Percentiles rank a stretch among this genome's conserved stretches.
Evolutionary conservation across 2,113 vertebrate genomes (phyloP).

Genomic region (Serinus canaria): DNA sequence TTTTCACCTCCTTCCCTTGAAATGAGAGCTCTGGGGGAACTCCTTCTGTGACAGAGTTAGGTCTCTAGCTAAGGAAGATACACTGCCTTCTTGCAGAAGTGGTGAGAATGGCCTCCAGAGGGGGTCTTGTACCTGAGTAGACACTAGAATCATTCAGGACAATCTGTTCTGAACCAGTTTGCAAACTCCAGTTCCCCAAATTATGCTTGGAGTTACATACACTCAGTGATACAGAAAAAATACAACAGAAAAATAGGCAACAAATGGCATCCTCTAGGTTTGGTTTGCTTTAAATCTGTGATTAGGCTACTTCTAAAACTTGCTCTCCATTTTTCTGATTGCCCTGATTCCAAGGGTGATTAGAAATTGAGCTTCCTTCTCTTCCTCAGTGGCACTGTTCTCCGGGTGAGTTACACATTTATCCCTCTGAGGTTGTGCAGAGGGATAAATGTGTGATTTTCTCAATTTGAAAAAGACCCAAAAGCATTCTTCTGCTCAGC

Average conservation of each 20-base stretch:
- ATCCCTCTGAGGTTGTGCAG: neutral
- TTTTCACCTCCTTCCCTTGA: neutral
- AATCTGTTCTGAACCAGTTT: neutral
- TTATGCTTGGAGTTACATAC: neutral
- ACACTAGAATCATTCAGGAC: neutral
- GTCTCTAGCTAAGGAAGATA: neutral
- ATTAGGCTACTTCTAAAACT: neutral
- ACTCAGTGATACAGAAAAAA: neutral
- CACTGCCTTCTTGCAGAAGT: neutral
- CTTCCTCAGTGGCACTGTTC: neutral
- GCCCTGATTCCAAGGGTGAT: neutral
- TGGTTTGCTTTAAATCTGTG: neutral
- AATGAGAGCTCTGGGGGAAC: neutral
- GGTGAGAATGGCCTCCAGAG: neutral
- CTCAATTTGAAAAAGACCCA: neutral
- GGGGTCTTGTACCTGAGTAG: neutral
- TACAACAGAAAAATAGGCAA: neutral
- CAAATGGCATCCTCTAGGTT: neutral
- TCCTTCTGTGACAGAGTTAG: neutral
- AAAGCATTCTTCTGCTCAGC: neutral
- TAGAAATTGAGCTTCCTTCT: neutral
- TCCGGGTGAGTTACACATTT: neutral
- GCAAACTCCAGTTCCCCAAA: neutral
- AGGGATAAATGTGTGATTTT: neutral
- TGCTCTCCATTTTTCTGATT: neutral